Evolutionary conservation across 2,113 vertebrate species (phyloP), one percentile per base, ranked within the genome.

Genomic region (Brachionichthys hirsutus): DNA sequence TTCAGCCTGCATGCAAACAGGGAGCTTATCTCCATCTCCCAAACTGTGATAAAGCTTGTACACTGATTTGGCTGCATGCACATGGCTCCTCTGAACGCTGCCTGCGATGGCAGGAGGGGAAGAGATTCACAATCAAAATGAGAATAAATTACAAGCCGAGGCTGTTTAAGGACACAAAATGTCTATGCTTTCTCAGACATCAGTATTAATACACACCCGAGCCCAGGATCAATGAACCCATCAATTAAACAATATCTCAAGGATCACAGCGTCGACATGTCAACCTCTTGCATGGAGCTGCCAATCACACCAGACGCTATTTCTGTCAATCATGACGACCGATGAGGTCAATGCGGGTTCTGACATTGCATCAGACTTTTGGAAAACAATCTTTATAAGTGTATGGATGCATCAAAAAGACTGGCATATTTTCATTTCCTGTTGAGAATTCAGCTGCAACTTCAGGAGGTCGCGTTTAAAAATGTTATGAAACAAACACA

Each of bases 1-100:
- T 63, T 44, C 18, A 44, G 43, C 55, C 46, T 69, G 55, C 49
- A 58, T 24, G 48, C 65, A 56, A 66, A 73, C 60, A 47, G 36
- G 47, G 9, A 68, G 74, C 61, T 80, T 72, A 78, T 72, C 74
- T 56, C 59, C 50, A 78, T 72, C 74, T 56, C 59, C 50, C 69
- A 77, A 82, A 85, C 67, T 81, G 14, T 18, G 55, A 71, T 53
- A 30, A 47, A 20, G 18, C 13, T 54, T 62, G 48, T n/a, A 38
- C 8, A 30, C 12, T 2, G 35, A 62, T 50, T 78, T 60, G 15
- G 53, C 50, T 45, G 42, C 52, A 55, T 30, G 42, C 52, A 55
- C 20, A 17, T 30, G 45, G 19, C 45, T 48, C 20, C 18, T 47
- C 20, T 41, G 48, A 68, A 53, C 24, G 24, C 24, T 30, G 24